These are phyloP conservation scores for Pristiophorus japonicus DNA, from an alignment of 2,113 vertebrate genomes.

Conservation along the genomic window DNA sequence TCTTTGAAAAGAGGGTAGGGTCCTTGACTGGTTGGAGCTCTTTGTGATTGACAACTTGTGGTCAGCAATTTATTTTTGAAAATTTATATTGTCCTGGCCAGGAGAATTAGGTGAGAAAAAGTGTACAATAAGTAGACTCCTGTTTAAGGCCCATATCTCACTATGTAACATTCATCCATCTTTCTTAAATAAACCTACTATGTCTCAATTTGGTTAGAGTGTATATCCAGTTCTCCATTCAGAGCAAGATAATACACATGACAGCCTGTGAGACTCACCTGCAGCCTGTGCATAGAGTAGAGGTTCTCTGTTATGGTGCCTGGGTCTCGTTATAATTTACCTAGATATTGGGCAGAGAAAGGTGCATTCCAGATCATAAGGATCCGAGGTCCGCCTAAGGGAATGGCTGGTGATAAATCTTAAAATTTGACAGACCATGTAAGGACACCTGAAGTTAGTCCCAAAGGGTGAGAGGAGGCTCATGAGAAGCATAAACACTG, in stretches of 20 bases:
- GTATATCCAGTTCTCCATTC: no score
- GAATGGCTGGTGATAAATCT: background rate
- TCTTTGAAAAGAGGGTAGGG: no score
- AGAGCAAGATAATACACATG: no score
- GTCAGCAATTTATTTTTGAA: no score
- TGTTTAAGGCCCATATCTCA: background rate
- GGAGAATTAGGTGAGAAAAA: background rate
- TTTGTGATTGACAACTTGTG: no score
- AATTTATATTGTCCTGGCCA: background rate
- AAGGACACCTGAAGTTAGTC: background rate
- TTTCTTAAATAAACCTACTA: no score
- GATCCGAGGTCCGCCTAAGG: background rate
- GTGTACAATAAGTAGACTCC: background rate
- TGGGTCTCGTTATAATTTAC: background rate
- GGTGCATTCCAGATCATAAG: background rate
- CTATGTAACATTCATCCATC: no score
- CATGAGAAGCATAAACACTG: background rate
- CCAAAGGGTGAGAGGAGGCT: background rate
- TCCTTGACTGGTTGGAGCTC: no score
- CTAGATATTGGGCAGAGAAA: background rate
- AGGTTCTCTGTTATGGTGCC: background rate
- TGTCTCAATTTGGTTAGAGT: no score
- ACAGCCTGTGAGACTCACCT: no score
- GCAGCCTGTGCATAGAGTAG: background rate
- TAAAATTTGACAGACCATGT: background rate